Conservation (phyloP, 35 echinoderm and acorn worm species). For the Diadema setosum region DNA sequence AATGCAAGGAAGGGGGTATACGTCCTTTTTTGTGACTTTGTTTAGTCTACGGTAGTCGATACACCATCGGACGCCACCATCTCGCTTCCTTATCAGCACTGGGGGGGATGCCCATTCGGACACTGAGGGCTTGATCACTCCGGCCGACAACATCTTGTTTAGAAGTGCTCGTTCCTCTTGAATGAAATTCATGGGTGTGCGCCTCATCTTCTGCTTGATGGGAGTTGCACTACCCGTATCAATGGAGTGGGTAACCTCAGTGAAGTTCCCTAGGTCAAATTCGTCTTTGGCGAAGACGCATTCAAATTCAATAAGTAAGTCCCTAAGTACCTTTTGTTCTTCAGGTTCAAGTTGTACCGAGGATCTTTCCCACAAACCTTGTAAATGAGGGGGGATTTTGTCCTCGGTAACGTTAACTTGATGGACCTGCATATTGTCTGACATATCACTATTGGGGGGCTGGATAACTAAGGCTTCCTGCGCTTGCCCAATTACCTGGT, state of each 20-base stretch:
- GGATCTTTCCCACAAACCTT: background rate
- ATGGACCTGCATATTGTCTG: background rate
- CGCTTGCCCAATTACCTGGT: too few species aligned
- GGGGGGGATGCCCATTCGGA: background rate
- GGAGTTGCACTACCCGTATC: background rate
- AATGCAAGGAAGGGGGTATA: constrained; percentile 12
- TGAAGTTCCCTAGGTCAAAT: constrained; percentile 15
- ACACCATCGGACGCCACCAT: background rate
- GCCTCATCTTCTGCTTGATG: background rate
- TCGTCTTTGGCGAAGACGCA: constrained; percentile 41
- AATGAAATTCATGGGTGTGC: background rate
- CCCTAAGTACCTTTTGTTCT: too few species aligned
- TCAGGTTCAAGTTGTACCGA: background rate
- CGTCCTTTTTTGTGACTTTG: background rate
- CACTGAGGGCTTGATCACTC: background rate
- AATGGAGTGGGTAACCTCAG: background rate
- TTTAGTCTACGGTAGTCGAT: background rate
- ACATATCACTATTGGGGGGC: background rate
- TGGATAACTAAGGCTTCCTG: background rate
- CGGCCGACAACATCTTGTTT: constrained; percentile 39
- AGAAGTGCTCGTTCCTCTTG: background rate
- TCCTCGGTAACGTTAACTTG: background rate
- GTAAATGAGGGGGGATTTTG: background rate
- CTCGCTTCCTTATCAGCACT: background rate
- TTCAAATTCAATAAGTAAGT: too few species aligned